Base-by-base conservation (phyloP, 64 coral and sea anemone genomes). In the Porites lutea region DNA sequence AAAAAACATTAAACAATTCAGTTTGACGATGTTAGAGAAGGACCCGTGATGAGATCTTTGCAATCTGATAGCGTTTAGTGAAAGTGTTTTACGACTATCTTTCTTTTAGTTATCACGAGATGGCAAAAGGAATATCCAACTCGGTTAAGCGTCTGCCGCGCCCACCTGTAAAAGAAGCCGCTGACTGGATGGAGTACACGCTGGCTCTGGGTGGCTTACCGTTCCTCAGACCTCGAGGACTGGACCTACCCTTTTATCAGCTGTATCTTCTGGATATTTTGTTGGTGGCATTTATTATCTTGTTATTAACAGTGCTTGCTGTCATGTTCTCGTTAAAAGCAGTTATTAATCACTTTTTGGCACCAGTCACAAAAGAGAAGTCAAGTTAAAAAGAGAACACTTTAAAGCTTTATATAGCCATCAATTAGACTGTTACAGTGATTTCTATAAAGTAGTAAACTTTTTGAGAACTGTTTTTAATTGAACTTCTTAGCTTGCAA, bases 181-280 rank as follows among this genome's bases (percentile, higher is more conserved):
- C 90, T 72, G 90, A 92, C 16, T 61, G 82, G 48, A 48, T 92
- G 44, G 90, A 92, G 22, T 92, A 92, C 57, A 62, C 74, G 6
- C 82, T 67, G 15, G 90, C 90, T 66, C 57, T 75, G 20, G 70
- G 82, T 65, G 60, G 74, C 59, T 64, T 92, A 0, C 68, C 65
- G n/a, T 74, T 77, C 20, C 82, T 92, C 6, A 92, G 55, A 59
- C 82, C 90, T 13, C 63, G 51, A 11, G 82, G 70, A 19, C 21
- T 86, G 9, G 21, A 75, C 1, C 14, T 92, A 14, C 72, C 90
- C 7, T 86, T 92, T 63, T 92, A 92, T 75, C 58, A 92, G 72
- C 46, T 92, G 3, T 92, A 86, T 63, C 44, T 66, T 37, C 13
- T 92, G 3, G 90, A 92, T 65, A 37, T 86, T 21, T 47, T 87